Evolutionary conservation across 2,888 invertebrate species (phyloP).

Genomic region (Limnephilus lunatus): DNA sequence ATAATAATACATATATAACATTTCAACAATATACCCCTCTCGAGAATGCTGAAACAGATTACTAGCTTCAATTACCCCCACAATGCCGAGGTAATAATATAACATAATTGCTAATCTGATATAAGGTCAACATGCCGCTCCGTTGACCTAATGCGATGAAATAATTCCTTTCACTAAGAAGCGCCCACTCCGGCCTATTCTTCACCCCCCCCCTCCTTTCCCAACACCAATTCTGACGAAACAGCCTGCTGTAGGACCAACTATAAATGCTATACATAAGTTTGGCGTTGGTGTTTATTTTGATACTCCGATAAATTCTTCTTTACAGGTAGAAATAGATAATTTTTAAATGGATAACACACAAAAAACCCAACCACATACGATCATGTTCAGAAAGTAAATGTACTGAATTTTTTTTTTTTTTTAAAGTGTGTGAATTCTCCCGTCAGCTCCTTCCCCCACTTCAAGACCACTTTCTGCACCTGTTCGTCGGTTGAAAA

Average conservation of each 20-base stretch:
- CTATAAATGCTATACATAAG: too few relatives aligned
- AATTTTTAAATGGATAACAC: too few relatives aligned
- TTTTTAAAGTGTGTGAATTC: too few relatives aligned
- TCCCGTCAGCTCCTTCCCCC: too few relatives aligned
- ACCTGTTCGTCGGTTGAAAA: too few relatives aligned
- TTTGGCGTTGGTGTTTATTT: too few relatives aligned
- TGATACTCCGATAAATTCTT: too few relatives aligned
- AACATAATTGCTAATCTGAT: conserved; percentile 35
- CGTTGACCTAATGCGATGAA: conserved; percentile 28
- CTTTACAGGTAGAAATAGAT: too few relatives aligned
- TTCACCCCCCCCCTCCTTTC: background rate
- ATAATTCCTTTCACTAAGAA: conserved; percentile 27
- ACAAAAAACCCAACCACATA: too few relatives aligned
- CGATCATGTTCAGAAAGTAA: too few relatives aligned
- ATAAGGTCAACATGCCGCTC: conserved; percentile 36
- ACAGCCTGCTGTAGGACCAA: background rate
- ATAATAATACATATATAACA: background rate
- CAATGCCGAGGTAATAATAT: background rate
- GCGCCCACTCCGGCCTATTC: background rate
- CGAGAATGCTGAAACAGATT: background rate
- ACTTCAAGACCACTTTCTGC: too few relatives aligned
- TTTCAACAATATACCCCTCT: background rate
- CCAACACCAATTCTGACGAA: conserved; percentile 7
- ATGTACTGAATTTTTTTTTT: too few relatives aligned
- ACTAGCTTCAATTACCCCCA: background rate